phyloP scores from a whole-genome alignment of 2,888 invertebrate species.

The Hirtodrosophila histrioides region DNA sequence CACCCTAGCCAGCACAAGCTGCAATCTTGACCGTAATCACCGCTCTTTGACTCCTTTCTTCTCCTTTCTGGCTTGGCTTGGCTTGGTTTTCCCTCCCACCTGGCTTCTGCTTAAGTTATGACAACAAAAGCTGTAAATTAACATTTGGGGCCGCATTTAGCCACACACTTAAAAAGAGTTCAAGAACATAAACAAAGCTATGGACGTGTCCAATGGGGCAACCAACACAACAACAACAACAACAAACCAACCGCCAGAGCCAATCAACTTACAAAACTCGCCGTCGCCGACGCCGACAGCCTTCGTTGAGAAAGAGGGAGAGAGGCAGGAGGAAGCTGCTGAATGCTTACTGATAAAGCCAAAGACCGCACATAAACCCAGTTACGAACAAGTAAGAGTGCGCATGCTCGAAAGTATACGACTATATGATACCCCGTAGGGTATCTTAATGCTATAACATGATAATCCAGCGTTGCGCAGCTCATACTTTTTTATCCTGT shows the following conservation, averaged over 20 bases:
- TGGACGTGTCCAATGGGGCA: slow-evolving; percentile 54
- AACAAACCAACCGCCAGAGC: slow-evolving; percentile 43
- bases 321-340: slow-evolving; percentile 10
- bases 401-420: neutral
- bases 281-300: slow-evolving; percentile 52
- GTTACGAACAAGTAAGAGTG: slow-evolving; percentile 51
- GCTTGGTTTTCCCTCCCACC: slow-evolving; percentile 5
- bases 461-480: too few relatives aligned
- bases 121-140: slow-evolving; percentile 68
- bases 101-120: slow-evolving; percentile 57
- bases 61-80: neutral
- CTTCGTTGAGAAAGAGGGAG: slow-evolving; percentile 38
- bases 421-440: slow-evolving; percentile 16
- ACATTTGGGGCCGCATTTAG: slow-evolving; percentile 64
- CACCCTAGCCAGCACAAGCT: too few relatives aligned
- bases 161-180: slow-evolving; percentile 68
- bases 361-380: slow-evolving; percentile 69
- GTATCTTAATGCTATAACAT: too few relatives aligned
- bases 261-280: slow-evolving; percentile 71
- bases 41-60: neutral
- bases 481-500: too few relatives aligned
- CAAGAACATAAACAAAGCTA: slow-evolving; percentile 74
- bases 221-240: slow-evolving; percentile 13
- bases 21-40: neutral
- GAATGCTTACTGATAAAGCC: slow-evolving; percentile 51